Evolutionary conservation across 2,113 vertebrate genomes (phyloP), one percentile per base, ranked within the genome.

Genomic region (Dipodomys stephensi): DNA sequence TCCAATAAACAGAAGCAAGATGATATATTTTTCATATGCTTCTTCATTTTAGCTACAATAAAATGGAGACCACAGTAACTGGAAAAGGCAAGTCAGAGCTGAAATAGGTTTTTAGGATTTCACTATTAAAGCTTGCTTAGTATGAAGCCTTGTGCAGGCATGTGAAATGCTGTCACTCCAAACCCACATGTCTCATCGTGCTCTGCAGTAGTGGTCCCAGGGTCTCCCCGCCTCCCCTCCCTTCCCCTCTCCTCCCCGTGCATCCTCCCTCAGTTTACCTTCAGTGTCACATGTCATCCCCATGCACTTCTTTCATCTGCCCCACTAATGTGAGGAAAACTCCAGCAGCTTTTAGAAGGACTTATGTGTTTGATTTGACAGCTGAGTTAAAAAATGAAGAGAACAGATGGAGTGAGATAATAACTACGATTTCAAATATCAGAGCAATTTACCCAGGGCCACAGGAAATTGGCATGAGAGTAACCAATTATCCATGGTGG

Each of bases 371-470:
- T 90, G 39, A 90, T 88, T 91, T 91, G 82, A 94, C 96, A 97
- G 87, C 87, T 95, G 94, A 94, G 80, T 87, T 95, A 87, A 93
- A 95, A 93, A 93, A 93, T 91, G 89, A 88, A 93, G 44, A 91
- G 80, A 94, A 92, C 95, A 96, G 93, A 96, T 96, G 96, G 92
- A 93, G 71, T 53, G 68, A 49, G 95, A 90, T 87, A 92, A 92
- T 90, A 88, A 94, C 83, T 95, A 65, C 94, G 62, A 97, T 93
- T 97, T 96, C n/a, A 95, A 92, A 95, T 96, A 85, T 95, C 89
- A 95, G 86, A 91, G 84, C 71, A 93, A 72, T 91, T 95, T 92
- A 85, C 95, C 87, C 87, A 78, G 95, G 90, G 74, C 78, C 86
- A 77, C 22, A 89, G 81, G 76, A 81, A 91, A 96, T 77, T 95